phyloP scores from a whole-genome alignment of 1,140 invertebrate species.

The Elymnias hypermnestra region DNA sequence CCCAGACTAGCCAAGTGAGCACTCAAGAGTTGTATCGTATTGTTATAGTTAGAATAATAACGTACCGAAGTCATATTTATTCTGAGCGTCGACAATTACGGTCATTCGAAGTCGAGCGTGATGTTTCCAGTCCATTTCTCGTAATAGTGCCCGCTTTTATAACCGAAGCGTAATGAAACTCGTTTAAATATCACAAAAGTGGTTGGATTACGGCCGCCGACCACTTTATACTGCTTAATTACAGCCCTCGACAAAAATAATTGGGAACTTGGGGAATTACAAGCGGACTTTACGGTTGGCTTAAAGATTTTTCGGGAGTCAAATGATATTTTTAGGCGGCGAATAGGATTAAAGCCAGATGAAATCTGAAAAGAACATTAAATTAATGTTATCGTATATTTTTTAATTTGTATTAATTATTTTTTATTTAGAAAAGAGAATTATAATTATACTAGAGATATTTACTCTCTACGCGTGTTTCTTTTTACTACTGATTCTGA shows the following conservation, averaged over 20 bases:
- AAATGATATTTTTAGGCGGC: not conserved
- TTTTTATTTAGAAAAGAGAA: too few species aligned
- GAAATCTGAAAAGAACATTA: not conserved
- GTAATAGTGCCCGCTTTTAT: constrained; percentile 70
- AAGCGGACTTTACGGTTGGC: constrained; percentile 53
- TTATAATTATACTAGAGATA: too few species aligned
- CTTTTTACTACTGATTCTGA: too few species aligned
- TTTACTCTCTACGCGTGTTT: too few species aligned
- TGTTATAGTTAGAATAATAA: too few species aligned
- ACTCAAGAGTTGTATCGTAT: too few species aligned
- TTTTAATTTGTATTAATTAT: not conserved
- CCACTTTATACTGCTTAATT: constrained; percentile 73
- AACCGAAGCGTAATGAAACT: constrained; percentile 73
- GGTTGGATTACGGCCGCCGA: constrained; percentile 65
- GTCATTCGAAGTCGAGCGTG: constrained; percentile 64
- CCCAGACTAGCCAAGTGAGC: too few species aligned
- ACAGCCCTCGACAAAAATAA: constrained; percentile 70
- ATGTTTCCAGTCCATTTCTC: constrained; percentile 72
- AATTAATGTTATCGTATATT: not conserved
- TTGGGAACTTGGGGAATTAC: constrained; percentile 69
- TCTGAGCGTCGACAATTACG: constrained; percentile 62
- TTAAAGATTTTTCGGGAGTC: constrained; percentile 37
- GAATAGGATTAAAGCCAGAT: not conserved
- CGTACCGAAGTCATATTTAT: constrained; percentile 43
- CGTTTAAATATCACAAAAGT: constrained; percentile 75